Conservation (phyloP, 2,888 invertebrate genomes). For the Clostera curtula region DNA sequence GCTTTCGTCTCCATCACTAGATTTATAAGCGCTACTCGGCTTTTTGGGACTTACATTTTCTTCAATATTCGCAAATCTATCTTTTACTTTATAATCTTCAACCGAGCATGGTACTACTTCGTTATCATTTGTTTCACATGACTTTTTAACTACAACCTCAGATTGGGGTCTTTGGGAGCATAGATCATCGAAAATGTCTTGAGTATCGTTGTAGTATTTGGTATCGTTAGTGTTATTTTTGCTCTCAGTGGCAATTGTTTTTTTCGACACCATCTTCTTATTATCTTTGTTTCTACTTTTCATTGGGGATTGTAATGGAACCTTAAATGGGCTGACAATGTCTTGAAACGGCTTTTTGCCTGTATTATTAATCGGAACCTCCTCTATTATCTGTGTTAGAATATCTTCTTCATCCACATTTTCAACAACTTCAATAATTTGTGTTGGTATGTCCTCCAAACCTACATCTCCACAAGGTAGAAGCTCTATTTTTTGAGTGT, state of each 20-base stretch:
- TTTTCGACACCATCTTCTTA: conserved; percentile 16
- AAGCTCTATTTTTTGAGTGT: conserved; percentile 22
- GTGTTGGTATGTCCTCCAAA: conserved; percentile 32
- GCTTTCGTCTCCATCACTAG: conserved; percentile 21
- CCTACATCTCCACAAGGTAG: conserved; percentile 8
- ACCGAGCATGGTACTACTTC: conserved; percentile 30
- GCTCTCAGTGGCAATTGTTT: conserved; percentile 8
- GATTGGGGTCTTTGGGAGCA: conserved; percentile 39
- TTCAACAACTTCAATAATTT: conserved; percentile 22
- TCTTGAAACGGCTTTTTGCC: conserved; percentile 18
- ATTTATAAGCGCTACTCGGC: no score
- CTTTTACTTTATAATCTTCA: conserved; percentile 24
- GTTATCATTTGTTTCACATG: conserved; percentile 11
- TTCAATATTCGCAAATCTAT: conserved; percentile 22
- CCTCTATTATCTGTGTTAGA: conserved; percentile 39
- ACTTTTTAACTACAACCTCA: conserved; percentile 9
- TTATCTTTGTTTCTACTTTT: conserved; percentile 40
- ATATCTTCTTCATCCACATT: conserved; percentile 31
- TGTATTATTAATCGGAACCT: conserved; percentile 14
- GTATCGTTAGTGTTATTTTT: conserved; percentile 21
- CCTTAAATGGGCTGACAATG: conserved; percentile 46
- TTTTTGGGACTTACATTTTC: conserved; percentile 16
- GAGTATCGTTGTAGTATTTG: conserved; percentile 52
- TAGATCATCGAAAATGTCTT: conserved; percentile 52
- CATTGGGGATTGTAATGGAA: conserved; percentile 40